Conservation (phyloP, 2,113 vertebrate genomes). For the Anser brachyrhynchus region DNA sequence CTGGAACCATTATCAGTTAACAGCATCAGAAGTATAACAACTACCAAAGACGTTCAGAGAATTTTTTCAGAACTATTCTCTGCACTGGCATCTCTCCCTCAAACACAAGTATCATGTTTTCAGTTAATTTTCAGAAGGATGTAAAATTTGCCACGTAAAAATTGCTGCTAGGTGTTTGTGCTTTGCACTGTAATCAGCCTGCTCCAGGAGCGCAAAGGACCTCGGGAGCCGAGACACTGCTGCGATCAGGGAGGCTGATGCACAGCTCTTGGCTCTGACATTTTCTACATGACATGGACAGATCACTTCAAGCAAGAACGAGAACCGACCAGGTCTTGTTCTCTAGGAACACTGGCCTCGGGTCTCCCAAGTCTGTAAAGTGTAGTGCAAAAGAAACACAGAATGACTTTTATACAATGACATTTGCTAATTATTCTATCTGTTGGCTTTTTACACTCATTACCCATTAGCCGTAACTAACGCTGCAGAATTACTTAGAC, state of each 20-base stretch:
- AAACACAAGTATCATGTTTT: not conserved
- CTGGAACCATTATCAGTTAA: not conserved
- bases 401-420: not conserved
- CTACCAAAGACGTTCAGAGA: not conserved
- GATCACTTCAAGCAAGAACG: not conserved
- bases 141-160: not conserved
- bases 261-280: not conserved
- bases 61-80: not conserved
- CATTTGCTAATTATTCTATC: not conserved
- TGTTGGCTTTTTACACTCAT: not conserved
- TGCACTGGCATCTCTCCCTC: not conserved
- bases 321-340: not conserved
- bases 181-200: not conserved
- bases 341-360: not conserved
- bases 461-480: not conserved
- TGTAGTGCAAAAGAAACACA: not conserved
- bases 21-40: not conserved
- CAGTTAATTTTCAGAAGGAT: not conserved
- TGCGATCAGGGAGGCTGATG: not conserved
- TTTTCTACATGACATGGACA: not conserved
- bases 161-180: not conserved
- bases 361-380: not conserved
- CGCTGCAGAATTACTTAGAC: not conserved
- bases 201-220: not conserved
- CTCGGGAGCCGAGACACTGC: rapidly evolving